Base-by-base conservation (phyloP, 2,797 vertebrate genomes). In the Acanthurus leucopareius region DNA sequence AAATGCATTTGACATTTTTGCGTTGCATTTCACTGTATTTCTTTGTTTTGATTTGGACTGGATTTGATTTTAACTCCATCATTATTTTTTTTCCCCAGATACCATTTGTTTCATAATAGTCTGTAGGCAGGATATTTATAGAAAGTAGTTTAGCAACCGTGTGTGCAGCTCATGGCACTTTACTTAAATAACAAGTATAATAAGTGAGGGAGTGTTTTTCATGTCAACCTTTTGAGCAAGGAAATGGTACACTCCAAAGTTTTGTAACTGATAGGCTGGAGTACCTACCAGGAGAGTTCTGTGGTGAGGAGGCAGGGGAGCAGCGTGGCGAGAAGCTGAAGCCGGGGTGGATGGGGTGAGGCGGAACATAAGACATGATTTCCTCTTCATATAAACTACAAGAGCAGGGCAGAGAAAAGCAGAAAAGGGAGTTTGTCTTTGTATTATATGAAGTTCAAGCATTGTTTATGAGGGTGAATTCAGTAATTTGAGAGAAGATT, bases 321-420 rank as follows among this genome's bases (percentile, higher is more conserved):
- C 97, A 98, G 85, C 97, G 97, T 42, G 97, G 98, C 59, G 97
- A 99, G 92, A 99, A 97, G 91, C 95, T 97, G 89, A 98, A 97
- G 75, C 97, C 95, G 0, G 97, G 96, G 84, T 97, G 97, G 91
- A 98, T 95, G 73, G 96, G 93, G 78, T 97, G 96, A 80, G 97
- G 92, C 0, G 97, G 97, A 64, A 97, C 86, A 47, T 97, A 97
- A 9, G 97, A 98, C 98, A 99, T 99, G 79, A 99, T 97, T 75
- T 99, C 98, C 91, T 99, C 98, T 92, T 99, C 98, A 91, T 98
- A 99, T 73, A 99, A 96, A 91, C 98, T 99, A 87, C 3, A 87
- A 28, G 68, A 70, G 49, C 17, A 65, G 15, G 22, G 76, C 28
- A 73, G 40, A 72, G 47, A 44, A 7, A 57, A 16, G 7, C 19